Evolutionary conservation across 2,888 invertebrate genomes (phyloP).

Genomic region (Frankliniella intonsa): DNA sequence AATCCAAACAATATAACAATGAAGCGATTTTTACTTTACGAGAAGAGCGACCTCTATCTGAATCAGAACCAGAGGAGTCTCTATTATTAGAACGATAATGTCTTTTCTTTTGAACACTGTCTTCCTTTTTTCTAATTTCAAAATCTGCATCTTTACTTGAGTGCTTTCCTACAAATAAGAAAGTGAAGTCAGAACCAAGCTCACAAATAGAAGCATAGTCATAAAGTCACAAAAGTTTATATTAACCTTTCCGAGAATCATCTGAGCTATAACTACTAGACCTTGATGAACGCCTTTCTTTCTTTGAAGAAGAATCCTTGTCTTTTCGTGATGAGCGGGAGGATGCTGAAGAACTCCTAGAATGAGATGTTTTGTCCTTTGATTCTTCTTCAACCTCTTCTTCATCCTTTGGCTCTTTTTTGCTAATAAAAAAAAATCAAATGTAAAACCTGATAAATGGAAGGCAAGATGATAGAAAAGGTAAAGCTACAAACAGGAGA

Average conservation of each 20-base stretch:
- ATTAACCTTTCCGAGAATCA: constrained; percentile 18
- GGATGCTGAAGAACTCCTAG: constrained; percentile 36
- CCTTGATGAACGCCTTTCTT: constrained; percentile 27
- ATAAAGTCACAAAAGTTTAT: background rate
- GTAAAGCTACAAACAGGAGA: constrained; percentile 22
- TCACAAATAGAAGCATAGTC: background rate
- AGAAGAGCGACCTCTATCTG: constrained; percentile 41
- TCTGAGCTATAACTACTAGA: constrained; percentile 26
- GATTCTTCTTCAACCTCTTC: constrained; percentile 31
- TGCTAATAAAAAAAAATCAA: background rate
- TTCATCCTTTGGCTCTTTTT: constrained; percentile 30
- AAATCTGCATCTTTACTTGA: constrained; percentile 53
- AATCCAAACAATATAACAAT: background rate
- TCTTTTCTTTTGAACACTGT: constrained; percentile 80
- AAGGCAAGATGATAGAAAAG: constrained; percentile 14
- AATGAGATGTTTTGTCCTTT: constrained; percentile 34
- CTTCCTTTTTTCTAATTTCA: constrained; percentile 69
- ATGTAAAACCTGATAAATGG: constrained; percentile 29
- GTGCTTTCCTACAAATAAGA: constrained; percentile 34
- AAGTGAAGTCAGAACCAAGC: background rate
- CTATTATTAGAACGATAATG: constrained; percentile 80
- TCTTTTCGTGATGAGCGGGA: constrained; percentile 37
- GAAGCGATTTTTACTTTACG: constrained; percentile 21
- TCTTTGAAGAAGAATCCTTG: constrained; percentile 30
- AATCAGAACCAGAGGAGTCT: constrained; percentile 65